Percentiles rank a stretch among this genome's conserved stretches.
Conservation (phyloP, 2,113 vertebrate species). For the Melozone crissalis region DNA sequence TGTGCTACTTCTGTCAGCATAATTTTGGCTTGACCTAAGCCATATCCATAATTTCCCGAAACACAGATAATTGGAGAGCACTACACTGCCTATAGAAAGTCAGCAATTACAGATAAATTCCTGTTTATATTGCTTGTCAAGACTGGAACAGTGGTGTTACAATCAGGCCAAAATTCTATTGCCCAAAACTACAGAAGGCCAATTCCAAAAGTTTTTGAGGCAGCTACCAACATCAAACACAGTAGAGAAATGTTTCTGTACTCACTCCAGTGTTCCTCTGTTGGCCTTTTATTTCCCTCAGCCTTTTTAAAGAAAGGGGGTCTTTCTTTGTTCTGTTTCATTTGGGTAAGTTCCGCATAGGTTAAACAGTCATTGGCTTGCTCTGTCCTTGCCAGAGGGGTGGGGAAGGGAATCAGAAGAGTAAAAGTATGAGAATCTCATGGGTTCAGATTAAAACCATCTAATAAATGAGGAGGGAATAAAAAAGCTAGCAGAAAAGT, state of each 20-base stretch:
- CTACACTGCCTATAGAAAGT: too few relatives aligned
- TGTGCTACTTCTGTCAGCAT: not conserved
- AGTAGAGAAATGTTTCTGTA: not conserved
- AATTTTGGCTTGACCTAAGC: not conserved
- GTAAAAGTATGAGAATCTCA: not conserved
- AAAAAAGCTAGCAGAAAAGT: not conserved
- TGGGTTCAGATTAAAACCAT: not conserved
- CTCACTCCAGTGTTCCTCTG: not conserved
- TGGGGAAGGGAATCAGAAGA: not conserved
- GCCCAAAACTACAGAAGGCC: not conserved
- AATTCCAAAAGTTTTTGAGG: not conserved
- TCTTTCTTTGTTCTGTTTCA: rapidly evolving
- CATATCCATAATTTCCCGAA: not conserved
- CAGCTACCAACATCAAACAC: not conserved
- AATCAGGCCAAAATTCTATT: not conserved
- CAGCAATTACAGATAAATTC: not conserved
- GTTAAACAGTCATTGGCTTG: not conserved
- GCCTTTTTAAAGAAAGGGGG: not conserved
- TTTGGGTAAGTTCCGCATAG: rapidly evolving
- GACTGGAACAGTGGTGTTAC: not conserved
- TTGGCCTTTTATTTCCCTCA: not conserved
- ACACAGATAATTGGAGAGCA: not conserved
- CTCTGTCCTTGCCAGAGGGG: not conserved
- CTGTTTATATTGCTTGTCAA: not conserved
- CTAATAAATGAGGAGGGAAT: not conserved